phyloP scores from a whole-genome alignment of 35 echinoderm and acorn worm species.

The Heliocidaris erythrogramma region DNA sequence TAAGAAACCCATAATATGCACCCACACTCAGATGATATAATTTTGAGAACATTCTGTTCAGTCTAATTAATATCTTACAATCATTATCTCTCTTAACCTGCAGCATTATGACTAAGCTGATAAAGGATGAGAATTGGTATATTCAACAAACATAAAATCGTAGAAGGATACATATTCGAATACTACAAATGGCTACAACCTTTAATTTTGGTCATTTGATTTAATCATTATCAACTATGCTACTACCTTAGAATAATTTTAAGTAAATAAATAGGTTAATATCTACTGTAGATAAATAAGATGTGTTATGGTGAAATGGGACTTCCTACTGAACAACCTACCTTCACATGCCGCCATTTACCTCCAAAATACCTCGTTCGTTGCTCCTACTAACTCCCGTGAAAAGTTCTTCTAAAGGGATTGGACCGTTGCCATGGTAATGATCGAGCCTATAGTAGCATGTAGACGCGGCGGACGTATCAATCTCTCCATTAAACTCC shows the following conservation, averaged over 20 bases:
- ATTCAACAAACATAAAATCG: no score
- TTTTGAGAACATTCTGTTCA: background rate
- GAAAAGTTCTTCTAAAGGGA: background rate
- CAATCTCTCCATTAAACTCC: background rate
- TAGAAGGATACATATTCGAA: no score
- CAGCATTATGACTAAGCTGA: background rate
- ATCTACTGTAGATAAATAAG: background rate
- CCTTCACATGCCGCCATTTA: background rate
- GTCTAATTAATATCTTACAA: no score
- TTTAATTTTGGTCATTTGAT: background rate
- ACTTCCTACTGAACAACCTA: background rate
- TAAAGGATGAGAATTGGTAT: no score
- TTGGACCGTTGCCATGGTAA: background rate
- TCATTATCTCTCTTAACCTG: background rate
- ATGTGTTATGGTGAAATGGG: background rate
- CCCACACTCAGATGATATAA: background rate
- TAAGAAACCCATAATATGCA: background rate
- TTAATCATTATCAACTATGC: background rate
- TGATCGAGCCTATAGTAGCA: background rate
- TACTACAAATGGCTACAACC: no score
- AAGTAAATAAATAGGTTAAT: background rate
- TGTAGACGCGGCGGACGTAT: background rate
- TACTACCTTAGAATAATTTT: background rate
- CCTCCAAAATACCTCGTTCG: background rate
- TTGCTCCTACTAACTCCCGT: background rate